phyloP scores from a whole-genome alignment of 2,113 vertebrate genomes.

The Platichthys flesus region DNA sequence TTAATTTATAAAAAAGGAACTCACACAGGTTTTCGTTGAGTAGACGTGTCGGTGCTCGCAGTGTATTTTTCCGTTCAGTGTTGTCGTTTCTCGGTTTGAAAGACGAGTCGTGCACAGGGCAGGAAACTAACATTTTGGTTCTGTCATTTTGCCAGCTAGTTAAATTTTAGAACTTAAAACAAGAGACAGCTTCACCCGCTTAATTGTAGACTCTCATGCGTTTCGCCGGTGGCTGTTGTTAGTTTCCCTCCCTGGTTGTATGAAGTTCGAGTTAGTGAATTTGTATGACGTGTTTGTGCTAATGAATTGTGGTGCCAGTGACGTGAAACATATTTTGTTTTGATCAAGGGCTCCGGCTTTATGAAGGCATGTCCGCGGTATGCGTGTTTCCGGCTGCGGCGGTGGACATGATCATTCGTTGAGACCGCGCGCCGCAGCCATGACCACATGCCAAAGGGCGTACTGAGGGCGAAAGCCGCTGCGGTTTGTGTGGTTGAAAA shows the following conservation, averaged over 20 bases:
- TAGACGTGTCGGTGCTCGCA: conserved; percentile 59
- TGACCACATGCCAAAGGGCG: conserved; percentile 19
- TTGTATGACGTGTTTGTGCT: conserved; percentile 59
- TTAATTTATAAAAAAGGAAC: conserved; percentile 44
- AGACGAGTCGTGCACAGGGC: conserved; percentile 39
- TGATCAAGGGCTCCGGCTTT: conserved; percentile 48
- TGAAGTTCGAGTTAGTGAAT: conserved; percentile 67
- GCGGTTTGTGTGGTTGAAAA: not conserved
- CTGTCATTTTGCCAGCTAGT: not conserved
- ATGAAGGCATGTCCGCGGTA: conserved; percentile 26
- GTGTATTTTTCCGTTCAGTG: conserved; percentile 34
- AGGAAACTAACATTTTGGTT: conserved; percentile 23
- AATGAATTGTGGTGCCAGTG: conserved; percentile 61
- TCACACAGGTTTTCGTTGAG: conserved; percentile 32
- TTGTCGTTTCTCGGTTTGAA: conserved; percentile 62
- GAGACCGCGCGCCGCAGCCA: conserved; percentile 37
- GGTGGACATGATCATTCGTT: conserved; percentile 2
- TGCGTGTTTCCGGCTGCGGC: conserved; percentile 30
- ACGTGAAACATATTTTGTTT: conserved; percentile 59
- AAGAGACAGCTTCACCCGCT: not conserved
- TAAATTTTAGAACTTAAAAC: not conserved
- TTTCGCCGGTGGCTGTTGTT: conserved; percentile 17
- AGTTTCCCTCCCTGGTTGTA: conserved; percentile 57
- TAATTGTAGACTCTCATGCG: not conserved
- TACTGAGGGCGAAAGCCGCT: not conserved